Percentiles rank a stretch among this genome's conserved stretches.
These are phyloP conservation scores for Apeira syringaria DNA, from an alignment of 2,888 invertebrate genomes.

Conservation along the genomic window DNA sequence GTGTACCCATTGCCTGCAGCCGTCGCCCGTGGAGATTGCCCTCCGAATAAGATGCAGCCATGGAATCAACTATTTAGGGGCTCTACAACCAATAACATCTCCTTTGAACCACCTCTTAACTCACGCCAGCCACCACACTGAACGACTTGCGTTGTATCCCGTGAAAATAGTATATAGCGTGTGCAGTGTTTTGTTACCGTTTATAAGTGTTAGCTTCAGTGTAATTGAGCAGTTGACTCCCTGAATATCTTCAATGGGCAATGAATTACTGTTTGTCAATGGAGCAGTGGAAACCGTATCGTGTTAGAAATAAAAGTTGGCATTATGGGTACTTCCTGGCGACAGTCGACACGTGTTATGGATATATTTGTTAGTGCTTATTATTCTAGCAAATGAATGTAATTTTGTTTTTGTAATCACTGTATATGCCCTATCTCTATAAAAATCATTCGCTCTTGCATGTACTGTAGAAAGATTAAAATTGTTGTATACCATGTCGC, in stretches of 20 bases:
- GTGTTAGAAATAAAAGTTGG: too few species aligned
- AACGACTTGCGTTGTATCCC: not conserved
- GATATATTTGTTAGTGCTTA: too few species aligned
- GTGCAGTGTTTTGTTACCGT: not conserved
- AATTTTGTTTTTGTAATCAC: too few species aligned
- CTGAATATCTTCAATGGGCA: not conserved
- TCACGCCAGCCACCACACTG: not conserved
- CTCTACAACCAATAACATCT: not conserved
- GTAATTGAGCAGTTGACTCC: conserved; percentile 5
- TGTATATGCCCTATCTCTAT: too few species aligned
- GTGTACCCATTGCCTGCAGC: conserved; percentile 12
- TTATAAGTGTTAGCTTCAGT: conserved; percentile 7
- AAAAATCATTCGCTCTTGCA: too few species aligned
- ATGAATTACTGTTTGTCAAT: too few species aligned
- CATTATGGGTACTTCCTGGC: too few species aligned
- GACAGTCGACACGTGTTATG: too few species aligned
- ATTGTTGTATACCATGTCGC: too few species aligned
- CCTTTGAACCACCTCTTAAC: not conserved
- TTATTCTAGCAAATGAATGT: too few species aligned
- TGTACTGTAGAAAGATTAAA: too few species aligned
- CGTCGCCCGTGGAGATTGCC: not conserved
- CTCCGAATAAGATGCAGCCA: conserved; percentile 4
- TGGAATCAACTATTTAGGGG: conserved; percentile 13
- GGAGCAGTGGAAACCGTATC: too few species aligned
- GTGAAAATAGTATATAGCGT: not conserved